These are phyloP conservation scores for Smutsia temminckii DNA, from an alignment of 2,797 vertebrate species.

Conservation along the genomic window DNA sequence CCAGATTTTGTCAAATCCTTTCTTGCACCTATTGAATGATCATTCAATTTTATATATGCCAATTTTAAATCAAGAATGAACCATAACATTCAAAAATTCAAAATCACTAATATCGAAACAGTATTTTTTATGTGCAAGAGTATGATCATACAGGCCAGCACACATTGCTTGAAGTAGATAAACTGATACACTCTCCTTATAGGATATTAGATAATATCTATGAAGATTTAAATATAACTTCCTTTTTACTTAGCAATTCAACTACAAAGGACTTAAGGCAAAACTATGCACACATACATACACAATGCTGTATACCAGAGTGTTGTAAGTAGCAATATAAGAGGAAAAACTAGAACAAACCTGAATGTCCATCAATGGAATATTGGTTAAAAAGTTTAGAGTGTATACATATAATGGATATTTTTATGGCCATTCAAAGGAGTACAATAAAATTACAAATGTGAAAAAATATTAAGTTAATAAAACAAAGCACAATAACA, in stretches of 20 bases:
- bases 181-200: rapidly evolving
- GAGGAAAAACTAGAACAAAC: background rate
- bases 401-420: background rate
- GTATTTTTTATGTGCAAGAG: background rate
- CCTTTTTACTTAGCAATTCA: background rate
- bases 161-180: background rate
- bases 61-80: background rate
- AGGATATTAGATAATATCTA: background rate
- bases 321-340: background rate
- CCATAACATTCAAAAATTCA: background rate
- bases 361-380: background rate
- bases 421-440: background rate
- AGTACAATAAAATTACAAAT: background rate
- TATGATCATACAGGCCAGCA: background rate
- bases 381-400: background rate
- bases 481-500: background rate
- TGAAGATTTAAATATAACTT: background rate
- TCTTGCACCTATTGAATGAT: background rate
- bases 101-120: background rate
- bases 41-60: background rate
- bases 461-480: background rate
- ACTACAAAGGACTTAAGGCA: background rate
- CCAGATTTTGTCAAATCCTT: background rate
- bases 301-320: background rate
- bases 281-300: background rate